These are phyloP conservation scores for Rhamphomyia laevipes DNA, from an alignment of 2,888 invertebrate genomes.

Conservation along the genomic window DNA sequence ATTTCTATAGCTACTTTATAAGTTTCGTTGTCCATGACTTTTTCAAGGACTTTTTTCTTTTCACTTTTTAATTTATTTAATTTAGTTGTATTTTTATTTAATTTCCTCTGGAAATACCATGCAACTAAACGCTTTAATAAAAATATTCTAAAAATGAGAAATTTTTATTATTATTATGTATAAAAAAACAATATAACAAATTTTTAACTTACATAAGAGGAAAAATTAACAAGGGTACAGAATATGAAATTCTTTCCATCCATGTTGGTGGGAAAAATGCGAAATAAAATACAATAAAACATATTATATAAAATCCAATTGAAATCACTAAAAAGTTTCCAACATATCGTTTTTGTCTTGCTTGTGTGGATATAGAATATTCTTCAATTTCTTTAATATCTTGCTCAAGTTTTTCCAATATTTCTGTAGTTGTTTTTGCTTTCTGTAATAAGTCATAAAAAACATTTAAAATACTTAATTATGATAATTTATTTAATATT, in stretches of 20 bases:
- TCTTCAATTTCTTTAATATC: slow-evolving; percentile 72
- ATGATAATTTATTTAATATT: neutral
- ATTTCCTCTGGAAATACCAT: slow-evolving; percentile 79
- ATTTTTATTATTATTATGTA: too few species aligned
- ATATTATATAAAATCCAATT: slow-evolving; percentile 56
- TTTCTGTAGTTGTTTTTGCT: slow-evolving; percentile 40
- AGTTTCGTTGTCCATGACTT: slow-evolving; percentile 95
- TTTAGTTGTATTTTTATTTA: slow-evolving; percentile 65
- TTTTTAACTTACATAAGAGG: slow-evolving; percentile 67
- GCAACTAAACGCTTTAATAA: slow-evolving; percentile 66
- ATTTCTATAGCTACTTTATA: slow-evolving; percentile 59
- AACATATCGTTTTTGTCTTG: slow-evolving; percentile 68
- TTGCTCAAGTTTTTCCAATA: slow-evolving; percentile 60
- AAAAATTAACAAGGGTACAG: slow-evolving; percentile 65
- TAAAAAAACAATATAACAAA: neutral
- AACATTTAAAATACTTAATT: slow-evolving; percentile 1
- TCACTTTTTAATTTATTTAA: slow-evolving; percentile 60
- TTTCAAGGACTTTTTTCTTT: slow-evolving; percentile 80
- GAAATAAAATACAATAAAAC: slow-evolving; percentile 65
- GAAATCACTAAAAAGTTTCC: slow-evolving; percentile 62
- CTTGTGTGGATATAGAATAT: slow-evolving; percentile 67
- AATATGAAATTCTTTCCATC: slow-evolving; percentile 60
- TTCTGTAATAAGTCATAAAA: slow-evolving; percentile 37
- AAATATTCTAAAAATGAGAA: slow-evolving; percentile 49
- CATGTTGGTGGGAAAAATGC: slow-evolving; percentile 67